Evolutionary conservation across 2,888 invertebrate species (phyloP).

Genomic region (Polydrusus pterygomalis): DNA sequence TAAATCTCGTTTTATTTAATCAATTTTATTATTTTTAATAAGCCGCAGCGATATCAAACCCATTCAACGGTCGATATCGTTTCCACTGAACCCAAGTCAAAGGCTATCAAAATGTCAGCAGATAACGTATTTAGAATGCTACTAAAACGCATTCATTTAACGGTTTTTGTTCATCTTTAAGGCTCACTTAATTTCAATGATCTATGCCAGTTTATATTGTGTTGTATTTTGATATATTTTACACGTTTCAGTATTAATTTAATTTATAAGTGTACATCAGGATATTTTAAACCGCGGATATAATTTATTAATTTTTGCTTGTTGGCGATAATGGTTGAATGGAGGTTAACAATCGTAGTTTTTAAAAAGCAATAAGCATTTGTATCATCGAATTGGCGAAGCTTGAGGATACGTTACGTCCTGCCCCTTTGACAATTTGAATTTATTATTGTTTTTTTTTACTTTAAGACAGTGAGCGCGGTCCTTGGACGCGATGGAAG

Average conservation of each 20-base stretch:
- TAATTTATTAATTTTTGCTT: neutral
- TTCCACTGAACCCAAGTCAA: slow-evolving; percentile 63
- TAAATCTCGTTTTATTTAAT: slow-evolving; percentile 6
- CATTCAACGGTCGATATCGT: slow-evolving; percentile 59
- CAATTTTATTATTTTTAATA: slow-evolving; percentile 45
- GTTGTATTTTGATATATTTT: slow-evolving; percentile 49
- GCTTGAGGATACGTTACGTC: too few relatives aligned
- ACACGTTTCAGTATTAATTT: slow-evolving; percentile 29
- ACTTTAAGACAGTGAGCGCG: too few relatives aligned
- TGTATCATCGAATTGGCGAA: too few relatives aligned
- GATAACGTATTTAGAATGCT: slow-evolving; percentile 50
- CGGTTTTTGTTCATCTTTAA: slow-evolving; percentile 61
- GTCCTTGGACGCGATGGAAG: too few relatives aligned
- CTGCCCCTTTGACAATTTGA: too few relatives aligned
- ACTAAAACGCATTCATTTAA: slow-evolving; percentile 45
- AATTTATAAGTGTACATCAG: neutral
- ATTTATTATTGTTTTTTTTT: too few relatives aligned
- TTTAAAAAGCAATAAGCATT: too few relatives aligned
- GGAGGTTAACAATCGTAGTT: too few relatives aligned
- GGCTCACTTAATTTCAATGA: slow-evolving; percentile 65
- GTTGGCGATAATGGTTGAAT: neutral
- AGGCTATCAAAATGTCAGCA: slow-evolving; percentile 61
- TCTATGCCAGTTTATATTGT: slow-evolving; percentile 58
- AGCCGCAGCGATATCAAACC: slow-evolving; percentile 36
- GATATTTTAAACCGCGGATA: neutral